Evolutionary conservation across 2,797 vertebrate genomes (phyloP).

Genomic region (Natrix natrix): DNA sequence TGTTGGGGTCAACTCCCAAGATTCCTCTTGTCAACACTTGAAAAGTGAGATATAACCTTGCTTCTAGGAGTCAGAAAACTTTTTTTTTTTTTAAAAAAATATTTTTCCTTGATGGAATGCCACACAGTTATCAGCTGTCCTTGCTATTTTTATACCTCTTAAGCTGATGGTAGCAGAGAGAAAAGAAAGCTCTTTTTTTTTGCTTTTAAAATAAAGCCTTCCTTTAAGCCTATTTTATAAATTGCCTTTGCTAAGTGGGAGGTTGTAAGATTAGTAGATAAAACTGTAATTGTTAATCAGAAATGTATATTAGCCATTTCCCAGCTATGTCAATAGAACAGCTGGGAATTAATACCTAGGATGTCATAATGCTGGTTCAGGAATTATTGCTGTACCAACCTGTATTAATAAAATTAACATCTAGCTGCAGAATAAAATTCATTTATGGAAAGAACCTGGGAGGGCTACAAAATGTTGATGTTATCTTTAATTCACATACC

Average conservation of each 20-base stretch:
- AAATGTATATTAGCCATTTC: constrained; percentile 28
- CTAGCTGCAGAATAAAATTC: not conserved
- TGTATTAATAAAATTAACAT: constrained; percentile 31
- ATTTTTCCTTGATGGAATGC: not conserved
- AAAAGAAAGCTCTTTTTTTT: too few relatives aligned
- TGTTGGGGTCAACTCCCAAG: not conserved
- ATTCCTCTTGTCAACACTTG: not conserved
- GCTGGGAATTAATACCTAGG: constrained; percentile 28
- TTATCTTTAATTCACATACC: constrained; percentile 15
- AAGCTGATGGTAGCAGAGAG: not conserved
- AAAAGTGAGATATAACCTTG: not conserved
- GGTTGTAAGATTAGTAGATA: constrained; percentile 42
- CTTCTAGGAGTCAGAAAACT: not conserved
- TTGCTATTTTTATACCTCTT: not conserved
- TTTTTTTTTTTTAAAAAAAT: not conserved
- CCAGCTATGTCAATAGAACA: constrained; percentile 45
- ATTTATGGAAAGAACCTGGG: fast-evolving
- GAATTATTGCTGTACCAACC: constrained; percentile 3
- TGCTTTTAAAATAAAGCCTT: constrained; percentile 20
- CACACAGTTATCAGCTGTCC: not conserved
- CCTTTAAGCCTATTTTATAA: constrained; percentile 40
- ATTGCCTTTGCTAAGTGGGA: not conserved
- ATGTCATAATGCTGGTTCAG: constrained; percentile 28
- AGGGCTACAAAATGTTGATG: not conserved
- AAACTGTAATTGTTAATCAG: constrained; percentile 57